These are phyloP conservation scores for Nephrocerus scutellatus DNA, from an alignment of 2,888 invertebrate genomes.

Conservation along the genomic window DNA sequence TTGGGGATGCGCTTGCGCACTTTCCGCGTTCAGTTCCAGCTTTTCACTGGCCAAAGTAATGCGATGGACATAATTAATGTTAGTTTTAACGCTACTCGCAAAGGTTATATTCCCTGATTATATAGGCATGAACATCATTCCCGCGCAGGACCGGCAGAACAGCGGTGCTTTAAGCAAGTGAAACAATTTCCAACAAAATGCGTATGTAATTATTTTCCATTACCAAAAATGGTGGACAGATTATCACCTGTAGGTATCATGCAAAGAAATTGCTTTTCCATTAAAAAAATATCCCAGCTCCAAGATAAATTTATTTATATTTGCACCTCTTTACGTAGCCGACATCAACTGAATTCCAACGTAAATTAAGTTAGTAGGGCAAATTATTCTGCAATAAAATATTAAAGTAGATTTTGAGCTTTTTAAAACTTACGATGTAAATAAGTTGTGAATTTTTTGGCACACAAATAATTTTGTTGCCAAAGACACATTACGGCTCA, in stretches of 20 bases:
- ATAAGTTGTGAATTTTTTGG: too few species aligned
- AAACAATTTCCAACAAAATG: too few species aligned
- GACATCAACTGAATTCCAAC: slow-evolving; percentile 29
- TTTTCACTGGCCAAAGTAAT: slow-evolving; percentile 2
- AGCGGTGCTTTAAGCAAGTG: too few species aligned
- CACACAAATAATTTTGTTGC: too few species aligned
- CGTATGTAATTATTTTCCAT: slow-evolving; percentile 47
- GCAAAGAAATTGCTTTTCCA: slow-evolving; percentile 26
- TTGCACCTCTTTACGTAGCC: slow-evolving; percentile 10
- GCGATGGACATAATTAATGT: slow-evolving; percentile 43
- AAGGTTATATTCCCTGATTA: slow-evolving; percentile 47
- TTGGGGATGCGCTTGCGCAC: too few species aligned
- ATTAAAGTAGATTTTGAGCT: too few species aligned
- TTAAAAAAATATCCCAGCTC: too few species aligned
- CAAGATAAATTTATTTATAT: slow-evolving; percentile 2
- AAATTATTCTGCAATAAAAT: too few species aligned
- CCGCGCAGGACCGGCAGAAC: neutral
- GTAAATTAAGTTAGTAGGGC: slow-evolving; percentile 38
- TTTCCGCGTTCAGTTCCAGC: too few species aligned
- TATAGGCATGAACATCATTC: slow-evolving; percentile 25
- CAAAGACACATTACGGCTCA: too few species aligned
- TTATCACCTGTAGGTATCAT: slow-evolving; percentile 45
- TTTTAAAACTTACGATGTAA: too few species aligned
- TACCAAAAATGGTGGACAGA: slow-evolving; percentile 47
- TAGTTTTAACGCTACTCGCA: slow-evolving; percentile 47